These are phyloP conservation scores for Crotalus viridis DNA, from an alignment of 2,113 vertebrate genomes.

Conservation along the genomic window DNA sequence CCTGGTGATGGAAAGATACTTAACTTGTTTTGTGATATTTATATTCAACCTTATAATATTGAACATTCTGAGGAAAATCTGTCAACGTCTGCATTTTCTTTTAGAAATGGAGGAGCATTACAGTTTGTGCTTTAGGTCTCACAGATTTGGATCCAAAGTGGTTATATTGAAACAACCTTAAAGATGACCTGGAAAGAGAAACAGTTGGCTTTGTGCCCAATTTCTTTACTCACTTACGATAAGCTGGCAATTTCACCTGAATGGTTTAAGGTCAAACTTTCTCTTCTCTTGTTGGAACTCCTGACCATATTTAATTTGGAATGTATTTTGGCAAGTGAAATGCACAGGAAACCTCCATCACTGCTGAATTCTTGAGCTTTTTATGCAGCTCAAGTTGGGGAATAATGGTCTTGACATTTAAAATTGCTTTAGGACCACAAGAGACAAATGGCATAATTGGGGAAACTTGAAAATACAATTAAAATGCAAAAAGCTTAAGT, in stretches of 20 bases:
- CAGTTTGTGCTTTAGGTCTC: constrained; percentile 54
- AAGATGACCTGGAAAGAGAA: constrained; percentile 61
- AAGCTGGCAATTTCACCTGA: constrained; percentile 41
- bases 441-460: constrained; percentile 36
- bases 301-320: constrained; percentile 24
- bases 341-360: neutral
- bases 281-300: constrained; percentile 42
- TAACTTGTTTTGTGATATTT: constrained; percentile 70
- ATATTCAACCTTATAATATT: constrained; percentile 63
- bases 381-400: neutral
- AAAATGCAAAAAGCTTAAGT: constrained; percentile 24
- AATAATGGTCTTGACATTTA: constrained; percentile 8
- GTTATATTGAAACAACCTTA: constrained; percentile 55
- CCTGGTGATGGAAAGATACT: constrained; percentile 64
- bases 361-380: constrained; percentile 48
- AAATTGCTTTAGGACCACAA: constrained; percentile 34
- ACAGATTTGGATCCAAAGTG: constrained; percentile 47
- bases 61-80: constrained; percentile 61
- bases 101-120: constrained; percentile 56
- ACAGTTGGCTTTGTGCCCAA: constrained; percentile 37
- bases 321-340: constrained; percentile 40
- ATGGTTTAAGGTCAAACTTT: constrained; percentile 45
- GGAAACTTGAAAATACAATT: constrained; percentile 29
- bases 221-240: constrained; percentile 30
- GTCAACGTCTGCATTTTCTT: constrained; percentile 65